Evolutionary conservation across 1,140 invertebrate species (phyloP).

Genomic region (Bombus sibiricus): DNA sequence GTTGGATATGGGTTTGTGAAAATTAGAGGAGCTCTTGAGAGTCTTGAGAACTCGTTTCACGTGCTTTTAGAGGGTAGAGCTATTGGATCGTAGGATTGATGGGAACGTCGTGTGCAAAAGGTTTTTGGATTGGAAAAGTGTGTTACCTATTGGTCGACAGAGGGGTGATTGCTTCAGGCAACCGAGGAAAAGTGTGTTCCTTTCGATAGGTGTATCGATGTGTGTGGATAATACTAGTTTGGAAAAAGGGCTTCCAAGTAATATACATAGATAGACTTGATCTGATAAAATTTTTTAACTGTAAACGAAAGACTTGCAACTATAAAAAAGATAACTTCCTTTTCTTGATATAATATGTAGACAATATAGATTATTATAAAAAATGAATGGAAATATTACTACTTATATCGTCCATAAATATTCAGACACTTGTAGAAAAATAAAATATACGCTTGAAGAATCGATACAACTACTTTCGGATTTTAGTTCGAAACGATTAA

Average conservation of each 20-base stretch:
- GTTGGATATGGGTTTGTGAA: background rate
- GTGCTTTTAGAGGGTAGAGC: background rate
- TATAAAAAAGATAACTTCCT: too few species aligned
- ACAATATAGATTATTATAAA: too few species aligned
- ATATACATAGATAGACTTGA: background rate
- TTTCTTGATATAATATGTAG: too few species aligned
- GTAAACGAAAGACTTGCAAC: too few species aligned
- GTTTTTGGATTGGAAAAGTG: background rate
- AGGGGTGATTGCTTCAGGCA: background rate
- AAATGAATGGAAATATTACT: too few species aligned
- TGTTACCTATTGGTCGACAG: background rate
- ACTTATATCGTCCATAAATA: too few species aligned
- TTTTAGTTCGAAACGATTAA: background rate
- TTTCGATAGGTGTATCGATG: background rate
- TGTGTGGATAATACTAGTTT: background rate
- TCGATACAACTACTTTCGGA: background rate
- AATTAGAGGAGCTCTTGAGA: background rate
- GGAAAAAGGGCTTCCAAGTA: background rate
- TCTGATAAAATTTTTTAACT: background rate
- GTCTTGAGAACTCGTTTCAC: background rate
- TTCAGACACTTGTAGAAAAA: too few species aligned
- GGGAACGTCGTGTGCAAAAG: background rate
- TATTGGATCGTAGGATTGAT: background rate
- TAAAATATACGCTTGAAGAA: too few species aligned
- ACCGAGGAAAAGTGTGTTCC: background rate